Evolutionary conservation across 2,113 vertebrate genomes (phyloP).

Genomic region (Desmodus rotundus): DNA sequence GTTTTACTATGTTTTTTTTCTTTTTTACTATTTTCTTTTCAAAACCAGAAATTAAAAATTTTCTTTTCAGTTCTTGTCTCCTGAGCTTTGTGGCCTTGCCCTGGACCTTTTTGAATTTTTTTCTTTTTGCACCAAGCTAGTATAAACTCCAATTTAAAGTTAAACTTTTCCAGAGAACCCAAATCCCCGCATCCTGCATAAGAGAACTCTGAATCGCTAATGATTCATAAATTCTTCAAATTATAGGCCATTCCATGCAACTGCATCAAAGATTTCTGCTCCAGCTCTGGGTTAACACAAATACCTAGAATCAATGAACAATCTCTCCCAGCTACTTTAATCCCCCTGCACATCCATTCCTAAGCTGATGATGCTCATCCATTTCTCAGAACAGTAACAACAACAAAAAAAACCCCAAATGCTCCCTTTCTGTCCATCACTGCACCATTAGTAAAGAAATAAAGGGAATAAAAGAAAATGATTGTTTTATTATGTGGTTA

Average conservation of each 20-base stretch:
- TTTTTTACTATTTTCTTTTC: neutral
- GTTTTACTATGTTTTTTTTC: neutral
- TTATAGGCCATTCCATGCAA: constrained; percentile 33
- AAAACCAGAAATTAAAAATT: neutral
- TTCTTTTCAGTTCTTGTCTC: neutral
- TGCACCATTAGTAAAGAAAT: neutral
- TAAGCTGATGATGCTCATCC: constrained; percentile 15
- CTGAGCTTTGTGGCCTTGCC: neutral
- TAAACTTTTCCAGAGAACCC: neutral
- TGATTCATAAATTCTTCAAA: neutral
- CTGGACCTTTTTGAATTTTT: neutral
- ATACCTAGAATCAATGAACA: constrained; percentile 19
- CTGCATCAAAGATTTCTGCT: constrained; percentile 36
- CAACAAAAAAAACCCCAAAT: neutral
- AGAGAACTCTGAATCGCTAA: neutral
- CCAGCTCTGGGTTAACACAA: neutral
- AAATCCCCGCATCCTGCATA: neutral
- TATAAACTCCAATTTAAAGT: neutral
- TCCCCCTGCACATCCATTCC: constrained; percentile 29
- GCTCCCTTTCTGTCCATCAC: constrained; percentile 11
- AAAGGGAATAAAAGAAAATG: neutral
- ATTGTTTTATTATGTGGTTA: neutral
- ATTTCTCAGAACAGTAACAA: constrained; percentile 4
- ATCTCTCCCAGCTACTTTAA: constrained; percentile 49
- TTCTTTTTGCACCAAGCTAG: neutral